Base-by-base conservation (phyloP, 2,797 vertebrate genomes). In the Trichosurus vulpecula region DNA sequence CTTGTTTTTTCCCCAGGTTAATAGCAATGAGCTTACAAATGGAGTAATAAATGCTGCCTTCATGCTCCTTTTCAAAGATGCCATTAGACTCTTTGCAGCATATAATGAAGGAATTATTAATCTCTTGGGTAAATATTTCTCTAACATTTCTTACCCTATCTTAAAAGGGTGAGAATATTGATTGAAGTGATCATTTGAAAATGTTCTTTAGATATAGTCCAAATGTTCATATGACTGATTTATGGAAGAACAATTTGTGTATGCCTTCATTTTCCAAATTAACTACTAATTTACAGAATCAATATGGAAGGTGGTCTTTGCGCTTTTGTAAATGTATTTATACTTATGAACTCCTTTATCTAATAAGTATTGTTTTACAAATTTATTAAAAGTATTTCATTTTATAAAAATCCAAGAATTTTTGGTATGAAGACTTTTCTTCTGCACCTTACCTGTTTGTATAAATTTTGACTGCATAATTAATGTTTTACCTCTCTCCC, bases 91-190 rank as follows among this genome's bases (percentile, higher is more conserved):
- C 98, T 99, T 99, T 41, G 99, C 99, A 94, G 99, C 99, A 54
- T 99, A 99, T 98, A 99, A 99, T n/a, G 99, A 99, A 99, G 99
- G 99, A 98, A 99, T 99, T 98, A 99, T 99, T 99, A 99, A 99
- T 98, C 99, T 99, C 97, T 99, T 99, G 93, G 99, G 99, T 99
- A 99, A 99, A 97, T 98, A 98, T 30, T 94, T 41, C 58, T 94
- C 5, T 96, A 81, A 57, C 29, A 56, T 97, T 96, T 97, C 96
- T 53, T 96, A 93, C 87, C 35, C 95, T 95, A 52, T 51, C 30
- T 95, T 94, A 13, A 92, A 47, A 96, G 27, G 0, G 0, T 61
- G 52, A 97, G 56, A 95, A 54, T 91, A 93, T 93, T 95, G 89
- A 57, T 58, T 97, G 93, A 95, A 58, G 3, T 57, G 93, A 51